Conservation (phyloP, 1,140 invertebrate genomes). For the Teleogryllus occipitalis region DNA sequence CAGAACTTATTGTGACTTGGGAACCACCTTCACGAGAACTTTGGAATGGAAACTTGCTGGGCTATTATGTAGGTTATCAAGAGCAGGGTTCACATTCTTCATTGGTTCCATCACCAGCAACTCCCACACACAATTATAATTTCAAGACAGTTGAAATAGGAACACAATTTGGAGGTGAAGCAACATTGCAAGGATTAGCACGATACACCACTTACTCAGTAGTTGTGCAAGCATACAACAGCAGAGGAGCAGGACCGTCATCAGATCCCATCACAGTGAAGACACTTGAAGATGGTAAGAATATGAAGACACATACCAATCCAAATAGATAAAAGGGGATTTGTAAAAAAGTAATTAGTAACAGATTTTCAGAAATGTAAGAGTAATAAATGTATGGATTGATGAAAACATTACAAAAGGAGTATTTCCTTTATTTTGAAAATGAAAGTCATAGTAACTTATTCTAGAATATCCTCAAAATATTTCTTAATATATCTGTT, state of each 20-base stretch:
- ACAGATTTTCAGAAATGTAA: no score
- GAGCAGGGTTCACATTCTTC: constrained; percentile 34
- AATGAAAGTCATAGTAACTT: no score
- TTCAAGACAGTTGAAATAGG: constrained; percentile 57
- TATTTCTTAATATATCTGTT: no score
- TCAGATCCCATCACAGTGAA: constrained; percentile 71
- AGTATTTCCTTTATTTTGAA: no score
- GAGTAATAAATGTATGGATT: no score
- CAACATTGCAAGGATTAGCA: constrained; percentile 56
- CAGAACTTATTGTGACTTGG: constrained; percentile 81
- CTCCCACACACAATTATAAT: constrained; percentile 18
- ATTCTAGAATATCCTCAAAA: no score
- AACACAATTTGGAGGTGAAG: constrained; percentile 55
- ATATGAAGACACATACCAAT: background rate
- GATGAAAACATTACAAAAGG: no score
- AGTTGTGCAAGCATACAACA: constrained; percentile 88
- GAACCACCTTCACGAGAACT: constrained; percentile 76
- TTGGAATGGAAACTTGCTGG: constrained; percentile 85
- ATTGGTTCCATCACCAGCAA: constrained; percentile 1
- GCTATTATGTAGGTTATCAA: constrained; percentile 89
- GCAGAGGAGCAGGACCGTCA: constrained; percentile 77
- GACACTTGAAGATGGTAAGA: constrained; percentile 81
- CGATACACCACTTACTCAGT: constrained; percentile 84
- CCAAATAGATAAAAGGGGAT: no score
- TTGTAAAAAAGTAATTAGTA: no score